Evolutionary conservation across 2,888 invertebrate genomes (phyloP).

Genomic region (Tinea trinotella): DNA sequence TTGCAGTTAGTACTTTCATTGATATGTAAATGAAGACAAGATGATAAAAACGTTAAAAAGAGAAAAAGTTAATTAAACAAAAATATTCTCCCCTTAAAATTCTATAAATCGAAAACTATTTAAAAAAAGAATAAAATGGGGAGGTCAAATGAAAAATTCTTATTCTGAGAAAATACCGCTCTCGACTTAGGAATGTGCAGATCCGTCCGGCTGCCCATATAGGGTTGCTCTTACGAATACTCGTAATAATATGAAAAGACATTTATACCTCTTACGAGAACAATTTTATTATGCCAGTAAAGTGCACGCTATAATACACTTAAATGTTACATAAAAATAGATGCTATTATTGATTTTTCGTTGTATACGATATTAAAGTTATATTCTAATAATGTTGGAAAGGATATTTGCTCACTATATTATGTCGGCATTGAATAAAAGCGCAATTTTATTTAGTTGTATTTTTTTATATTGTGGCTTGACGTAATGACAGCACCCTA

Average conservation of each 20-base stretch:
- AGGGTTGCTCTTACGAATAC: constrained; percentile 2
- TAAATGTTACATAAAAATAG: background rate
- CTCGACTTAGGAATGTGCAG: constrained; percentile 21
- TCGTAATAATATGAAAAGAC: constrained; percentile 7
- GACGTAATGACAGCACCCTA: too few species aligned
- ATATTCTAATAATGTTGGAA: background rate
- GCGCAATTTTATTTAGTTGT: too few species aligned
- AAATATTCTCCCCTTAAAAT: background rate
- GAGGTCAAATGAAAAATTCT: constrained; percentile 39
- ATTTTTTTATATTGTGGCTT: too few species aligned
- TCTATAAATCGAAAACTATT: constrained; percentile 23
- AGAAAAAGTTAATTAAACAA: background rate
- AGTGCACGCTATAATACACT: background rate
- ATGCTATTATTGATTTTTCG: background rate
- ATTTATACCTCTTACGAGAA: constrained; percentile 8
- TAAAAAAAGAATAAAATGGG: constrained; percentile 30
- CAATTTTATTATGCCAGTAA: constrained; percentile 6
- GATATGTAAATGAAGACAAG: background rate
- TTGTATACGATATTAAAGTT: background rate
- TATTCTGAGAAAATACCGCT: constrained; percentile 26
- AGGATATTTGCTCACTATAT: too few species aligned
- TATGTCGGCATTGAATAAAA: too few species aligned
- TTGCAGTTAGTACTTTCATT: too few species aligned
- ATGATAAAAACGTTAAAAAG: background rate
- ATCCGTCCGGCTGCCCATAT: constrained; percentile 3